Conservation (phyloP, 2,113 vertebrate species). For the Oncorhynchus tshawytscha region DNA sequence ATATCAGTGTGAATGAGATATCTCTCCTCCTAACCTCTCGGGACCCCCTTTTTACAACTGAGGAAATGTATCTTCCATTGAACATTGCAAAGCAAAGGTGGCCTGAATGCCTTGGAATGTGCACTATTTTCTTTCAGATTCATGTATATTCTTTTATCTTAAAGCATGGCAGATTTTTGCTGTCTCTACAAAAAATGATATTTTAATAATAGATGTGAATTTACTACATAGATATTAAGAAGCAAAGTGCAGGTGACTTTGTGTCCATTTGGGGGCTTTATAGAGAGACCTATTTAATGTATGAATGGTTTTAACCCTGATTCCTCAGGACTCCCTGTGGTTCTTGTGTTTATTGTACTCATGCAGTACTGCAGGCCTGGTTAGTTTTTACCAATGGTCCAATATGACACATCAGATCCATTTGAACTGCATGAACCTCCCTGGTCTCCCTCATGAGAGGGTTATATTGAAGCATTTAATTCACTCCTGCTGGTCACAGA, state of each 20-base stretch:
- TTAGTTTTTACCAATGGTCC: conserved; percentile 13
- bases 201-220: conserved; percentile 70
- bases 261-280: conserved; percentile 37
- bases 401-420: conserved; percentile 18
- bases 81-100: conserved; percentile 72
- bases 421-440: conserved; percentile 28
- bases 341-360: conserved; percentile 32
- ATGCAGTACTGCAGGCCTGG: conserved; percentile 22
- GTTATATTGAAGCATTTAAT: conserved; percentile 29
- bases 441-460: conserved; percentile 29
- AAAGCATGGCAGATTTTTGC: conserved; percentile 50
- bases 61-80: conserved; percentile 78
- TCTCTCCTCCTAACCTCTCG: conserved; percentile 56
- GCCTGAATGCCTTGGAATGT: conserved; percentile 83
- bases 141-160: conserved; percentile 70
- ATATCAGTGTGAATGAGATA: conserved; percentile 51
- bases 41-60: conserved; percentile 61
- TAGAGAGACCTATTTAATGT: conserved; percentile 40
- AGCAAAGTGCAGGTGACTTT: conserved; percentile 45
- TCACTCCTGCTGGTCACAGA: conserved; percentile 60
- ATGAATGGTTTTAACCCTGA: conserved; percentile 43
- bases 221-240: conserved; percentile 45
- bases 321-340: conserved; percentile 36
- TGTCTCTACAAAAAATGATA: conserved; percentile 50
- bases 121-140: conserved; percentile 83